Evolutionary conservation across 2,113 vertebrate species (phyloP), one percentile per base, ranked within the genome.

Genomic region (Galbula dea): DNA sequence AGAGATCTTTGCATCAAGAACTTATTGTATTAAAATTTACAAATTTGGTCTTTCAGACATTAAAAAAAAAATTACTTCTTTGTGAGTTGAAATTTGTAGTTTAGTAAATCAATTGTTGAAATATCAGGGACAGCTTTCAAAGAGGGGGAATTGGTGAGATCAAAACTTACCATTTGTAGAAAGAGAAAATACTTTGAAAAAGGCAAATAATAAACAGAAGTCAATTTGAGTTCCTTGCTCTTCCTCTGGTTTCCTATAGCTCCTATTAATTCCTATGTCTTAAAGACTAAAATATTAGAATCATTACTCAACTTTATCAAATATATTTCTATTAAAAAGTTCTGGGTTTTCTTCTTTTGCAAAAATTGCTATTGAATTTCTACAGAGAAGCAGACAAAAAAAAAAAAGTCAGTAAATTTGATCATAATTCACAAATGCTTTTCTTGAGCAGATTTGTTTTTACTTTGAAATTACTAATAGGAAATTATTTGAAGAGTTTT

Each of bases 161-260:
- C 89, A 76, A 93, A 92, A 55, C 43, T 81, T 82, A 26, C 3
- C 71, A 62, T 93, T 93, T 81, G 66, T 92, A 55, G 61, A 55
- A 90, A 85, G 32, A 87, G 66, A 82, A 83, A 96, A 88, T 85
- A 93, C 83, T 94, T 94, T 55, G 51, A 62, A 81, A 57, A 95
- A 49, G 55, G 49, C 39, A 94, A 92, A 81, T 41, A 96, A 63
- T 75, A 84, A 71, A 26, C 63, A 62, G 37, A 93, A 87, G 30
- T 85, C 85, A 71, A 73, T 73, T 87, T 75, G 43, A 80, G 41
- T 89, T 96, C 54, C 61, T 54, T 86, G 48, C 68, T 27, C 83
- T 30, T 74, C 41, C 39, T 86, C 7, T 86, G 11, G 48, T 45
- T 92, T 80, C 52, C 51, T 93, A 7, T 69, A 88, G 78, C 83